These are phyloP conservation scores for Heterodera carotae DNA, from an alignment of 1,140 invertebrate genomes.

Conservation along the genomic window DNA sequence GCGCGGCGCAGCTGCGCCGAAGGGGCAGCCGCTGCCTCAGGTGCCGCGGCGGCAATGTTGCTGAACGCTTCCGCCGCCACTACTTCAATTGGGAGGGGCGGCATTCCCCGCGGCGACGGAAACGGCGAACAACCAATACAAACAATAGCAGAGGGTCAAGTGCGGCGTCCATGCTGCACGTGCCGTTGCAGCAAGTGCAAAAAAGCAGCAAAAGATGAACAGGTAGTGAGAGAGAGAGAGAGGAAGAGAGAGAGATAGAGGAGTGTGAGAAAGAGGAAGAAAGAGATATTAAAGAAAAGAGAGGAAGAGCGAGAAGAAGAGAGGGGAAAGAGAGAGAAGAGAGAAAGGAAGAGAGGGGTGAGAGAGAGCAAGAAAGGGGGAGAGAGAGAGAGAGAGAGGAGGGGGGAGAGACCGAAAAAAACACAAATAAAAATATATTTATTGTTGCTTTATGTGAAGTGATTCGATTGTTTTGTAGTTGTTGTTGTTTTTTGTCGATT, in stretches of 20 bases:
- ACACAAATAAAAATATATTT: too few species aligned
- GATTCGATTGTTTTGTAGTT: not conserved
- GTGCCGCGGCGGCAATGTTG: not conserved
- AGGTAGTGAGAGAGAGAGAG: not conserved
- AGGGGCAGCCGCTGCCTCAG: not conserved
- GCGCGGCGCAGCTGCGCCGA: not conserved
- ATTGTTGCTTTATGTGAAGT: too few species aligned
- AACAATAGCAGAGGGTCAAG: too few species aligned
- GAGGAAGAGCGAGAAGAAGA: too few species aligned
- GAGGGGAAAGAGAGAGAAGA: too few species aligned
- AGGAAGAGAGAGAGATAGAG: not conserved
- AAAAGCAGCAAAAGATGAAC: not conserved
- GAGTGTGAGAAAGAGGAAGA: not conserved
- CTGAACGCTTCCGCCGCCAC: not conserved
- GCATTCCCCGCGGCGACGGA: not conserved
- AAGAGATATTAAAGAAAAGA: too few species aligned
- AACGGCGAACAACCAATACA: too few species aligned
- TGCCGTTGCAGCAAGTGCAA: not conserved
- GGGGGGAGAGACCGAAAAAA: too few species aligned
- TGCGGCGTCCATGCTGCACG: not conserved
- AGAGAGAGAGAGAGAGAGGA: too few species aligned
- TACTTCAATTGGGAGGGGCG: too few species aligned
- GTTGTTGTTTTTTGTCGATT: not conserved
- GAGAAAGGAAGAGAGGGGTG: too few species aligned
- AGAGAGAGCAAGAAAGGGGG: too few species aligned